These are phyloP conservation scores for Tympanuchus pallidicinctus DNA, from an alignment of 2,113 vertebrate species.

Conservation along the genomic window DNA sequence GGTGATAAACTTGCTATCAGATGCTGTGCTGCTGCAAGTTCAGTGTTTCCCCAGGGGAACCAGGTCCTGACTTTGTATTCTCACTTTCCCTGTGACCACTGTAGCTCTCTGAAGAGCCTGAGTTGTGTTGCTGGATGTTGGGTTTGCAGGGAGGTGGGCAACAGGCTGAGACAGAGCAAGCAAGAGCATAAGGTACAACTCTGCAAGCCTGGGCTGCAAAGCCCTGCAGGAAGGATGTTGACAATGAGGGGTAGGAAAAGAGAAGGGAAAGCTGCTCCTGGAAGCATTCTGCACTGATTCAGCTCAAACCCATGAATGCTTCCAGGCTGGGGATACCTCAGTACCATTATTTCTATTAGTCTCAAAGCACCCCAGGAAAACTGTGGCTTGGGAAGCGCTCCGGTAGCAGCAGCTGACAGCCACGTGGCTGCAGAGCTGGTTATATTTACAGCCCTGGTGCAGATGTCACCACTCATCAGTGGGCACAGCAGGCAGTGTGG, in stretches of 20 bases:
- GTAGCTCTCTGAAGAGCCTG: not conserved
- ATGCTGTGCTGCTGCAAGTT: not conserved
- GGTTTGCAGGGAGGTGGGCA: not conserved
- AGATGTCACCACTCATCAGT: constrained; percentile 67
- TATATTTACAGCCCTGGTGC: constrained; percentile 55
- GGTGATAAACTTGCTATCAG: not conserved
- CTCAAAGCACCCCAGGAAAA: not conserved
- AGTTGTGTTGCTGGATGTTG: not conserved
- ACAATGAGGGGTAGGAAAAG: too few species aligned
- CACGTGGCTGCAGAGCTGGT: constrained; percentile 6
- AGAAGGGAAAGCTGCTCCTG: not conserved
- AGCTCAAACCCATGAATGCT: not conserved
- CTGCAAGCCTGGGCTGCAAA: not conserved
- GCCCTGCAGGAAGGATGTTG: not conserved
- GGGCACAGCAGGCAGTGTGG: not conserved
- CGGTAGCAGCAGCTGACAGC: not conserved
- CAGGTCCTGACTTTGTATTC: not conserved
- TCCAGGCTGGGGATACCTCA: not conserved
- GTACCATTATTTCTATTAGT: not conserved
- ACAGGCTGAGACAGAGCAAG: not conserved
- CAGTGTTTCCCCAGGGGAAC: not conserved
- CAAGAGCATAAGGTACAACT: not conserved
- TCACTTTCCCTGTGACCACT: not conserved
- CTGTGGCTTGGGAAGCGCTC: not conserved
- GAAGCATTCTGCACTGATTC: not conserved